Conservation (phyloP, 2,113 vertebrate species). For the Elgaria multicarinata region DNA sequence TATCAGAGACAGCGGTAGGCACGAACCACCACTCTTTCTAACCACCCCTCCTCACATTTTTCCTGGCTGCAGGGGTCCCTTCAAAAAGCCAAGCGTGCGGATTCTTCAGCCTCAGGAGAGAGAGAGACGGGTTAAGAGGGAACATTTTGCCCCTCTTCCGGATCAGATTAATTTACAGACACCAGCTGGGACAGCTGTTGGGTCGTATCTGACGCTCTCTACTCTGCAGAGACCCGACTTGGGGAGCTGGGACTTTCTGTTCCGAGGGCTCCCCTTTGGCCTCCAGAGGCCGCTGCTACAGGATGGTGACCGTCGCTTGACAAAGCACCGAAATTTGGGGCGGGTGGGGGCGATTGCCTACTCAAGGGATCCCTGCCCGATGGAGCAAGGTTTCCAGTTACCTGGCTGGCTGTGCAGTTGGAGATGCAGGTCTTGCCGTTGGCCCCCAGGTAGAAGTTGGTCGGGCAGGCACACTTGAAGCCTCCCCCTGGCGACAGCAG, state of each 20-base stretch:
- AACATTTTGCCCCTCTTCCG: not conserved
- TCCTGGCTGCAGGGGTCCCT: not conserved
- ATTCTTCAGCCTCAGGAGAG: not conserved
- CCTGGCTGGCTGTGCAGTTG: slow-evolving; percentile 98
- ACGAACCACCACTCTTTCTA: not conserved
- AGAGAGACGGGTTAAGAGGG: not conserved
- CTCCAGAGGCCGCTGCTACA: not conserved
- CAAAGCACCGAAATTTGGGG: not conserved
- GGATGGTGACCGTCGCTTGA: not conserved
- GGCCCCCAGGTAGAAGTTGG: slow-evolving; percentile 93
- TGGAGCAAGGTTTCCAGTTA: slow-evolving; percentile 52
- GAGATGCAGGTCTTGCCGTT: slow-evolving; percentile 94
- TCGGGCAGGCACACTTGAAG: slow-evolving; percentile 95
- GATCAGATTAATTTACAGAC: not conserved
- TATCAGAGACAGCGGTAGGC: not conserved
- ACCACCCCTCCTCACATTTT: not conserved
- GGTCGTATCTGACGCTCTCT: not conserved
- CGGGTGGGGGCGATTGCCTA: not conserved
- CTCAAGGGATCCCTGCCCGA: not conserved
- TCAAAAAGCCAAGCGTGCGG: not conserved
- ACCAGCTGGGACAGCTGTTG: not conserved
- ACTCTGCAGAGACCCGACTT: not conserved
- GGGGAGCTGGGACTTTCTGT: not conserved
- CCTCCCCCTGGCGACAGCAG: slow-evolving; percentile 90
- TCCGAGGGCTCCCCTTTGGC: no score